Evolutionary conservation across 2,113 vertebrate species (phyloP).

Genomic region (Gavia stellata): DNA sequence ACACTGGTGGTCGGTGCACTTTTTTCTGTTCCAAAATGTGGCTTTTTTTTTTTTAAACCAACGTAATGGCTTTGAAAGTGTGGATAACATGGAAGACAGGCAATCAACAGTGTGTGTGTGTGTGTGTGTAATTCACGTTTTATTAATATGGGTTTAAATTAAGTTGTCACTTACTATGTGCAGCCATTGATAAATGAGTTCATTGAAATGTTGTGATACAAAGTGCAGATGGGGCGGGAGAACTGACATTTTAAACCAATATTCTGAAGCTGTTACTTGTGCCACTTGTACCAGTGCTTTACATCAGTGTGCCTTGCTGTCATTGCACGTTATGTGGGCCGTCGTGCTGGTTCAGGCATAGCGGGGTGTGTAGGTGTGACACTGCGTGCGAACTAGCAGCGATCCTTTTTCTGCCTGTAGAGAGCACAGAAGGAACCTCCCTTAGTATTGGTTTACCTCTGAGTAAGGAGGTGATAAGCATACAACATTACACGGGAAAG

Average conservation of each 20-base stretch:
- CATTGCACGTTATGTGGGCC: not conserved
- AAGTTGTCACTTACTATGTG: not conserved
- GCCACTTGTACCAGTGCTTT: not conserved
- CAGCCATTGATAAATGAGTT: conserved; percentile 20
- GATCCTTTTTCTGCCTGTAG: not conserved
- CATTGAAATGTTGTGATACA: conserved; percentile 3
- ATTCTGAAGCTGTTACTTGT: not conserved
- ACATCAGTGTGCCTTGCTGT: not conserved
- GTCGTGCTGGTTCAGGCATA: rapidly evolving
- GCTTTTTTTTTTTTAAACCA: not conserved
- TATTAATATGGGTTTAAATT: conserved; percentile 35
- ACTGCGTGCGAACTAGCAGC: not conserved
- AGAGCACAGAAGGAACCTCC: not conserved
- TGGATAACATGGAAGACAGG: not conserved
- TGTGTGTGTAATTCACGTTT: not conserved
- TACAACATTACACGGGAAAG: rapidly evolving
- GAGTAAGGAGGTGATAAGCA: not conserved
- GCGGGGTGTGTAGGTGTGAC: not conserved
- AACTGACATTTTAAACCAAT: conserved; percentile 1
- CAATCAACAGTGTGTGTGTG: not conserved
- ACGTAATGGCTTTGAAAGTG: not conserved
- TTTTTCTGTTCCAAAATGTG: not conserved
- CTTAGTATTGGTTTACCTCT: not conserved
- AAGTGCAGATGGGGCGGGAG: not conserved
- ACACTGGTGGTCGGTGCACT: not conserved